Evolutionary conservation across 2,888 invertebrate species (phyloP).

Genomic region (Epistrophe grossulariae): DNA sequence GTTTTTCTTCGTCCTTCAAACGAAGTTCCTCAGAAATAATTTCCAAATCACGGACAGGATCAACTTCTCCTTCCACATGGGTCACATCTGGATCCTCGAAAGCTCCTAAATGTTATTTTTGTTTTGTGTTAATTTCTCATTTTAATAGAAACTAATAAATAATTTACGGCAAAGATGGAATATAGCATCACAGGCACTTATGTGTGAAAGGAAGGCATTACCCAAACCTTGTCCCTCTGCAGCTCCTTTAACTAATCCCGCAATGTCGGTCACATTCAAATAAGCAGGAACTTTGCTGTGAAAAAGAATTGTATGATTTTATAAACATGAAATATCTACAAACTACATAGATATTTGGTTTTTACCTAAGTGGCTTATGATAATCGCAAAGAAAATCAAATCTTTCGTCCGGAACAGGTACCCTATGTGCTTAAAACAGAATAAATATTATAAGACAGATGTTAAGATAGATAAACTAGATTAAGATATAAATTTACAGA

Average conservation of each 20-base stretch:
- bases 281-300: conserved; percentile 98
- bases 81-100: conserved; percentile 99
- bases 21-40: conserved; percentile 98
- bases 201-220: conserved; percentile 99
- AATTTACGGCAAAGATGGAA: conserved; percentile 98
- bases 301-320: background rate
- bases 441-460: conserved; percentile 34
- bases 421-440: conserved; percentile 89
- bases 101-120: conserved; percentile 87
- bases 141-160: conserved; percentile 6
- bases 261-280: conserved; percentile 98
- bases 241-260: conserved; percentile 98
- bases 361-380: conserved; percentile 96
- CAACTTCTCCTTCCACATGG: conserved; percentile 99
- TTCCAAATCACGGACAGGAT: conserved; percentile 97
- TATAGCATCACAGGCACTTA: conserved; percentile 98
- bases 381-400: conserved; percentile 96
- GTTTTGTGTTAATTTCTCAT: background rate
- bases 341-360: background rate
- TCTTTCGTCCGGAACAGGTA: conserved; percentile 97
- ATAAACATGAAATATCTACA: background rate
- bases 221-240: conserved; percentile 98
- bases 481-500: too few relatives aligned
- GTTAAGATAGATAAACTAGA: too few relatives aligned
- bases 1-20: conserved; percentile 96